A percentile compares a stretch with the other conserved stretches of the same genome.
Evolutionary conservation across 2,888 invertebrate genomes (phyloP).

Genomic region (Parascotia fuliginaria): DNA sequence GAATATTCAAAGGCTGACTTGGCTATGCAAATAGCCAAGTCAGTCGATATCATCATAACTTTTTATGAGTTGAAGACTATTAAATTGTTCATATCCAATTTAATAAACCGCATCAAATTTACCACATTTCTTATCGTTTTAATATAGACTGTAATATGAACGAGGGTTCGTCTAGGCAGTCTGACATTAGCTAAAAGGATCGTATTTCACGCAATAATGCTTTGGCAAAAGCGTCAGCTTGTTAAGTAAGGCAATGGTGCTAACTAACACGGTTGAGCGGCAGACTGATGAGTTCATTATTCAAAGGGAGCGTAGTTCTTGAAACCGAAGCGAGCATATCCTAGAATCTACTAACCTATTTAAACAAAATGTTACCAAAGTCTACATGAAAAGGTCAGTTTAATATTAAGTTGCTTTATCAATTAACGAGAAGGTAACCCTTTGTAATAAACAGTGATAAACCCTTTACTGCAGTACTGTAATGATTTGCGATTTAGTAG

Average conservation of each 20-base stretch:
- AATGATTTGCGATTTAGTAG: no score
- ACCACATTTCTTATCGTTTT: no score
- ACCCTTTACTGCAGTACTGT: no score
- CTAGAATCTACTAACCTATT: constrained; percentile 61
- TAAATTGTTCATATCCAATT: no score
- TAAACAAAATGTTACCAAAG: constrained; percentile 55
- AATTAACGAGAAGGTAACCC: neutral
- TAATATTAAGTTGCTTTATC: constrained; percentile 29
- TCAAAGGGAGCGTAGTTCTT: constrained; percentile 51
- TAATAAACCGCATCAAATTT: no score
- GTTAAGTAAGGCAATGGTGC: constrained; percentile 60
- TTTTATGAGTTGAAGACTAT: no score
- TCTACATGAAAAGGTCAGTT: constrained; percentile 42
- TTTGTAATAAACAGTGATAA: neutral
- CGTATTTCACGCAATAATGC: constrained; percentile 39
- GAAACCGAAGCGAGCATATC: constrained; percentile 32
- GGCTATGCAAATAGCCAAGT: no score
- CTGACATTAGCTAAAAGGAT: constrained; percentile 25
- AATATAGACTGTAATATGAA: neutral
- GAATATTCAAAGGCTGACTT: no score
- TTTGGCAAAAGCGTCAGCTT: constrained; percentile 43
- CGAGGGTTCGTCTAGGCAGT: neutral
- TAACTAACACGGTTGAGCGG: constrained; percentile 55
- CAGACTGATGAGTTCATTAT: constrained; percentile 68
- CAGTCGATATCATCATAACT: no score